These are phyloP conservation scores for Eretmodus cyanostictus DNA, from an alignment of 2,113 vertebrate genomes.

Conservation along the genomic window DNA sequence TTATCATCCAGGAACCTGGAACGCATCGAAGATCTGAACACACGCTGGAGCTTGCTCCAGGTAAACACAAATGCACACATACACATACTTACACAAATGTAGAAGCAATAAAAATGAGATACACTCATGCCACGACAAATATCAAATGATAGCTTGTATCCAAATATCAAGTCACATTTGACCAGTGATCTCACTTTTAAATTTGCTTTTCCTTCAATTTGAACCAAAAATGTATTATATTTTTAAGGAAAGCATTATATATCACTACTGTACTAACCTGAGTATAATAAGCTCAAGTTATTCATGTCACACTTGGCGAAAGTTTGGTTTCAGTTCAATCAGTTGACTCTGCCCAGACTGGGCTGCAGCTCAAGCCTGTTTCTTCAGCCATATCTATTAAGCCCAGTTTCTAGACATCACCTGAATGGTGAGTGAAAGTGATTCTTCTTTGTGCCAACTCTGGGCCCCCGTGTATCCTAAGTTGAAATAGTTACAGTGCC, in stretches of 20 bases:
- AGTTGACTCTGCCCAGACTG: rapidly evolving
- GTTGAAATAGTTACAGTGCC: rapidly evolving
- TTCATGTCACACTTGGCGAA: rapidly evolving
- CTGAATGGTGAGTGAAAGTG: background rate
- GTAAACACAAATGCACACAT: constrained; percentile 50
- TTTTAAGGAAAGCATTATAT: background rate
- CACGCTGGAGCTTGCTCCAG: constrained; percentile 90
- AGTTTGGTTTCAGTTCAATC: background rate
- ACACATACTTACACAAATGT: background rate
- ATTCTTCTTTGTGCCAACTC: background rate
- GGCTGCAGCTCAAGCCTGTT: background rate
- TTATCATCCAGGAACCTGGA: constrained; percentile 85
- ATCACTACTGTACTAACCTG: background rate
- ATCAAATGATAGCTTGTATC: background rate
- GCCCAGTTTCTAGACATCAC: background rate
- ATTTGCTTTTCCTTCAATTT: background rate
- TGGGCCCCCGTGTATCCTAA: rapidly evolving
- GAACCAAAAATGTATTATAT: background rate
- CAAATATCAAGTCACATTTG: background rate
- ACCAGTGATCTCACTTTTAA: background rate
- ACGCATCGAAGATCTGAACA: constrained; percentile 87
- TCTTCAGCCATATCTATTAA: background rate
- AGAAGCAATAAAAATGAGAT: background rate
- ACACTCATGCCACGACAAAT: background rate
- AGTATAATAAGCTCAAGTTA: background rate